These are phyloP conservation scores for Chaetodon trifascialis DNA, from an alignment of 2,113 vertebrate species.

Conservation along the genomic window DNA sequence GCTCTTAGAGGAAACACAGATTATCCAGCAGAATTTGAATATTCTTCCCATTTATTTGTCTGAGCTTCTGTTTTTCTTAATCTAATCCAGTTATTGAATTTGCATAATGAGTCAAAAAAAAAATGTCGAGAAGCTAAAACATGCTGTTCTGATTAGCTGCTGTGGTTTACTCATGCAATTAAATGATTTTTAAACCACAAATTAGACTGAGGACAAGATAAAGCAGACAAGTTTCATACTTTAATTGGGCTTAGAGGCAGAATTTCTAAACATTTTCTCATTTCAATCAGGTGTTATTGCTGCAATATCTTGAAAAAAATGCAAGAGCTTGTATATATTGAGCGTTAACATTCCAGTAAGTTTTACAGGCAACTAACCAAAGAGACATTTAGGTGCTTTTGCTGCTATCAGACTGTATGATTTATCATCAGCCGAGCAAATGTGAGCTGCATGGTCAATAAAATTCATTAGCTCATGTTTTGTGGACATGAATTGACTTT, in stretches of 20 bases:
- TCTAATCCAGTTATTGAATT: slow-evolving; percentile 47
- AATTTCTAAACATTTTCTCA: slow-evolving; percentile 18
- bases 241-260: slow-evolving; percentile 32
- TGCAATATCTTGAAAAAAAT: not conserved
- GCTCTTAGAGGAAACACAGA: not conserved
- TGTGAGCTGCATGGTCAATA: slow-evolving; percentile 37
- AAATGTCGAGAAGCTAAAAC: slow-evolving; percentile 37
- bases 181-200: slow-evolving; percentile 31
- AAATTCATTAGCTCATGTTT: slow-evolving; percentile 55
- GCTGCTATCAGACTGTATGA: slow-evolving; percentile 11
- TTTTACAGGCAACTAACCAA: slow-evolving; percentile 13
- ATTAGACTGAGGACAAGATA: slow-evolving; percentile 23
- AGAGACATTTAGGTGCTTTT: slow-evolving; percentile 23
- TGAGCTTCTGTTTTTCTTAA: slow-evolving; percentile 9
- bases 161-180: slow-evolving; percentile 32
- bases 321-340: not conserved
- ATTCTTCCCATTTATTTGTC: not conserved
- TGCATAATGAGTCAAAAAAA: slow-evolving; percentile 32
- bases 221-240: slow-evolving; percentile 7
- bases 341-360: slow-evolving; percentile 1
- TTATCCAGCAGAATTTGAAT: not conserved
- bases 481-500: slow-evolving; percentile 65
- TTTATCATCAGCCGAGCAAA: slow-evolving; percentile 37
- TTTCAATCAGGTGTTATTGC: slow-evolving; percentile 6
- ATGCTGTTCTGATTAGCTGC: slow-evolving; percentile 27